A percentile compares a stretch with the other conserved stretches of the same genome.
Evolutionary conservation across 2,113 vertebrate species (phyloP).

Genomic region (Clarias magur): DNA sequence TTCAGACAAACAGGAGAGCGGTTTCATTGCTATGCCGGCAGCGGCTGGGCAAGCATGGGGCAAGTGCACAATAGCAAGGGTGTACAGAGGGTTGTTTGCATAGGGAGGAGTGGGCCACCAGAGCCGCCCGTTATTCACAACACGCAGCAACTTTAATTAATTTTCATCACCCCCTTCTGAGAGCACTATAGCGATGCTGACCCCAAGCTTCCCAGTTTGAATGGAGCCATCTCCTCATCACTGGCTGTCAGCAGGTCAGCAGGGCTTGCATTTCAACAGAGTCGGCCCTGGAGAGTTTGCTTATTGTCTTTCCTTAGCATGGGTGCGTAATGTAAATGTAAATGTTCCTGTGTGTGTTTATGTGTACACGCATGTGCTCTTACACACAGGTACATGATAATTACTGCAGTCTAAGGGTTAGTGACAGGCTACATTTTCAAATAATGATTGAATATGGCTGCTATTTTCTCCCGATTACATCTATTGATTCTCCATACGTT

Average conservation of each 20-base stretch:
- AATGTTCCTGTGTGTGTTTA: constrained; percentile 3
- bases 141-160: constrained; percentile 98
- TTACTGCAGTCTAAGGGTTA: constrained; percentile 30
- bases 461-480: constrained; percentile 57
- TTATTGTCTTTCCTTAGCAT: constrained; percentile 57
- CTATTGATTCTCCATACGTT: constrained; percentile 58
- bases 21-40: constrained; percentile 94
- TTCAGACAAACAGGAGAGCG: constrained; percentile 83
- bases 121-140: constrained; percentile 84
- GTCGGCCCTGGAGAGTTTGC: constrained; percentile 55
- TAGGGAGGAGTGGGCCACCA: constrained; percentile 86
- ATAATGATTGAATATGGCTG: constrained; percentile 40
- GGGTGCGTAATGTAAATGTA: constrained; percentile 41
- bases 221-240: constrained; percentile 66
- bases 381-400: constrained; percentile 36
- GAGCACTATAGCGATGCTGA: constrained; percentile 73
- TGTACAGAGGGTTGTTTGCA: constrained; percentile 79
- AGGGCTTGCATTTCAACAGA: constrained; percentile 48
- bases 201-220: constrained; percentile 69
- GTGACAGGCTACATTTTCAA: constrained; percentile 49
- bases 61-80: constrained; percentile 90
- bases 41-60: constrained; percentile 80
- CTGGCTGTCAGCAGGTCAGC: constrained; percentile 71
- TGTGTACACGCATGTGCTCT: background rate
- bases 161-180: constrained; percentile 90